phyloP scores from a whole-genome alignment of 2,888 invertebrate genomes.

The Chrysolina haemoptera region DNA sequence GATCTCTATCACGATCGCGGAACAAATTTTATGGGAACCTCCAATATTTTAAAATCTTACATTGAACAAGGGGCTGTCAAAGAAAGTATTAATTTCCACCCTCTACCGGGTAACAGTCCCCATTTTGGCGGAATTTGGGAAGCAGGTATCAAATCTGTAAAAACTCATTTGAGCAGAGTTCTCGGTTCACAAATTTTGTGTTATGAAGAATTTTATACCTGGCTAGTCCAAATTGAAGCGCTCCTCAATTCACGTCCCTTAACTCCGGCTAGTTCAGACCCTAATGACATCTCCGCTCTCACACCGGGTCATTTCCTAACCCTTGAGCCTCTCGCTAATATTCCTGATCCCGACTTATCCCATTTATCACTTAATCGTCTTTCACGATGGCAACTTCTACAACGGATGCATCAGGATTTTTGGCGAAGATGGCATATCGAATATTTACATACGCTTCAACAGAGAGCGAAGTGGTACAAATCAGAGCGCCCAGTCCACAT shows the following conservation, averaged over 20 bases:
- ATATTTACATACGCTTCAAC: neutral
- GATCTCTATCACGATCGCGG: neutral
- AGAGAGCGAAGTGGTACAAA: neutral
- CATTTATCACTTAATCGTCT: too few relatives aligned
- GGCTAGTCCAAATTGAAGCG: too few relatives aligned
- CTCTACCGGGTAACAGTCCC: too few relatives aligned
- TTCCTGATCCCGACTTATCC: too few relatives aligned
- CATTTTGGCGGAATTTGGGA: constrained; percentile 20
- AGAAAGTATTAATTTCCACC: neutral
- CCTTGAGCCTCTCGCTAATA: neutral
- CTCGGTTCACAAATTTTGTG: too few relatives aligned
- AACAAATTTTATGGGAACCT: neutral
- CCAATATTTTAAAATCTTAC: too few relatives aligned
- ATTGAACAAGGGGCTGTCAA: neutral
- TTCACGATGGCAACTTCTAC: neutral
- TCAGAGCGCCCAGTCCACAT: neutral
- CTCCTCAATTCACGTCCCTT: too few relatives aligned
- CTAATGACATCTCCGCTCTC: constrained; percentile 50
- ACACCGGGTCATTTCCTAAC: constrained; percentile 51
- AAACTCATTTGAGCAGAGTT: too few relatives aligned
- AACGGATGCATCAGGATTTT: neutral
- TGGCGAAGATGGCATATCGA: neutral
- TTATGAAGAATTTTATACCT: too few relatives aligned
- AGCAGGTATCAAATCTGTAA: too few relatives aligned
- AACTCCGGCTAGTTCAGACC: constrained; percentile 55